Conservation (phyloP, 2,113 vertebrate genomes). For the Lethenteron reissneri region DNA sequence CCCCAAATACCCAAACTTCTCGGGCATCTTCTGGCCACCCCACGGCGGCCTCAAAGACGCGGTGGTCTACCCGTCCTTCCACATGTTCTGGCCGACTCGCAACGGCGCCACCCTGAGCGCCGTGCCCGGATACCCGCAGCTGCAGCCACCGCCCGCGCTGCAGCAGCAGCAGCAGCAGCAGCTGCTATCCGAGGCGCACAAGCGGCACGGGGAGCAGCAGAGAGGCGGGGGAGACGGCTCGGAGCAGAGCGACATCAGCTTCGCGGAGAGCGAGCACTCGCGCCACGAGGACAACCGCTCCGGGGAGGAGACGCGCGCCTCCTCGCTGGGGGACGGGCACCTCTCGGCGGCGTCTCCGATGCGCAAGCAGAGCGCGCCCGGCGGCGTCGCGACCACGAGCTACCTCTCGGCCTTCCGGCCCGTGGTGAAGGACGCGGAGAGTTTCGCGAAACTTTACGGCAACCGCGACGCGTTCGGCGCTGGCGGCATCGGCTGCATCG, state of each 20-base stretch:
- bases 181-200: conserved; percentile 25
- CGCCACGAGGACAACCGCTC: conserved; percentile 39
- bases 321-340: conserved; percentile 22
- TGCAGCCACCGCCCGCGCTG: conserved; percentile 27
- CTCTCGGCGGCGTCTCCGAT: conserved; percentile 14
- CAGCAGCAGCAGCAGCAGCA: conserved; percentile 23
- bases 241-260: conserved; percentile 30
- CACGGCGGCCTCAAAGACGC: conserved; percentile 1
- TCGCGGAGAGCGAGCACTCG: conserved; percentile 31
- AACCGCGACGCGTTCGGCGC: conserved; percentile 36
- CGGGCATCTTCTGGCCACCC: conserved; percentile 3
- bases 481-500: no score
- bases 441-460: conserved; percentile 73
- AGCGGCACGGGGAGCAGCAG: conserved; percentile 18
- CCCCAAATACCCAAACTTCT: background rate
- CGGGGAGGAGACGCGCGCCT: conserved; percentile 35
- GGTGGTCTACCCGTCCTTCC: conserved; percentile 50
- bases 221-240: conserved; percentile 20
- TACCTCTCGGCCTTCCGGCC: conserved; percentile 82
- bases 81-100: conserved; percentile 57
- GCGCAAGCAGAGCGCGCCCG: no score
- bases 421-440: conserved; percentile 68
- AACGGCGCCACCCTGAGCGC: conserved; percentile 37
- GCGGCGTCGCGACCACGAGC: conserved; percentile 31
- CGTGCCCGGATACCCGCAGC: conserved; percentile 41